Percentiles rank a stretch among this genome's conserved stretches.
These are phyloP conservation scores for Gopherus evgoodei DNA, from an alignment of 2,113 vertebrate genomes.

Conservation along the genomic window DNA sequence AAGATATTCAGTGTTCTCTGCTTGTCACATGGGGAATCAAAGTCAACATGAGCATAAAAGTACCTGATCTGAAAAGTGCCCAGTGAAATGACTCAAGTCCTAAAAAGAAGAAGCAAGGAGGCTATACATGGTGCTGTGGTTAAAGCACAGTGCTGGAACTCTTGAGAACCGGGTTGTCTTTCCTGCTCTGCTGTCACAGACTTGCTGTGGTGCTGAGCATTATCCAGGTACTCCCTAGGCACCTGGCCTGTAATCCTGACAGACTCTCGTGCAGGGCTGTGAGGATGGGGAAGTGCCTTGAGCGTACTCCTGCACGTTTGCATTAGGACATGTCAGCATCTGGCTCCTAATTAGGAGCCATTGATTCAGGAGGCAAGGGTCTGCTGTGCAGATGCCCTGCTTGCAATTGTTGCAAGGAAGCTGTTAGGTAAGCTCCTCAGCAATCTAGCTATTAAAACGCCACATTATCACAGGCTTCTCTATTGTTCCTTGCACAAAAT, in stretches of 20 bases:
- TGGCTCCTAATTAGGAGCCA: neutral
- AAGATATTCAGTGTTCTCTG: neutral
- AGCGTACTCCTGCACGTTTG: neutral
- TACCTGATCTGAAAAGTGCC: conserved; percentile 1
- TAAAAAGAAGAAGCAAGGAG: neutral
- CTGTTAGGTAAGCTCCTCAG: conserved; percentile 31
- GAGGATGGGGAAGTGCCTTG: neutral
- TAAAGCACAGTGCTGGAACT: neutral
- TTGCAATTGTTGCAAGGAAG: neutral
- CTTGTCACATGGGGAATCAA: neutral
- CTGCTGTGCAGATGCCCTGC: neutral
- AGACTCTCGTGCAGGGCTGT: neutral
- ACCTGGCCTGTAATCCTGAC: neutral
- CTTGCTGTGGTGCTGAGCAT: neutral
- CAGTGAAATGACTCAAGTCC: neutral
- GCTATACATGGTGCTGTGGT: neutral
- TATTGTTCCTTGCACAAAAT: conserved; percentile 26
- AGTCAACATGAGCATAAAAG: neutral
- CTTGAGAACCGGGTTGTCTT: neutral
- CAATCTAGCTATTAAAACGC: conserved; percentile 25
- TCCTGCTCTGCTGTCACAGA: neutral
- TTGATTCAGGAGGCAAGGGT: neutral
- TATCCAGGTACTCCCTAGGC: neutral
- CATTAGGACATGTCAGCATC: neutral
- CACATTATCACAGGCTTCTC: conserved; percentile 45